A percentile compares a stretch with the other conserved stretches of the same genome.
phyloP scores from a whole-genome alignment of 2,113 vertebrate genomes.

The Chinchilla lanigera region DNA sequence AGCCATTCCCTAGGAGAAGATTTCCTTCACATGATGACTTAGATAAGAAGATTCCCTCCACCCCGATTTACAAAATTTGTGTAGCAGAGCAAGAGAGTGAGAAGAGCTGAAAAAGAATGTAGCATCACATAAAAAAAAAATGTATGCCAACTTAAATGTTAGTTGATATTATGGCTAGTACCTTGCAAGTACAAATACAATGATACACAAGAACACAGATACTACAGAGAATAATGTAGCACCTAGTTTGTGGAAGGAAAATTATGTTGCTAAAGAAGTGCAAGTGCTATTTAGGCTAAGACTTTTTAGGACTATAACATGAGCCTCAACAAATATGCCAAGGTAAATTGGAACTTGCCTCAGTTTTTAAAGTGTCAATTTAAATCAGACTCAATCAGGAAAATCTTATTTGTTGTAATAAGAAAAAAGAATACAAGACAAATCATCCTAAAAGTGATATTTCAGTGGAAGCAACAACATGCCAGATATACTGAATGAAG shows the following conservation, averaged over 20 bases:
- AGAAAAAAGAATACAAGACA: background rate
- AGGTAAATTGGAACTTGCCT: slow-evolving; percentile 13
- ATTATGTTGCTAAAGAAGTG: background rate
- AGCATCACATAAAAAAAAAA: background rate
- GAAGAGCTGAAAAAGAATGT: background rate
- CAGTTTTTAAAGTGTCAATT: slow-evolving; percentile 24
- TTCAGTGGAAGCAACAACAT: slow-evolving; percentile 14
- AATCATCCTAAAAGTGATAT: slow-evolving; percentile 16
- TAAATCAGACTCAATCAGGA: background rate
- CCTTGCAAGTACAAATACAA: background rate
- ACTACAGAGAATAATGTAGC: background rate
- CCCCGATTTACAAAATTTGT: background rate
- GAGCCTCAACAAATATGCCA: background rate
- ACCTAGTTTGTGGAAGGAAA: background rate
- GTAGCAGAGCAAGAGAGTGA: background rate
- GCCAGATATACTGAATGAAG: background rate
- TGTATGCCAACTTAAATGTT: background rate
- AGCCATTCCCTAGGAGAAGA: background rate
- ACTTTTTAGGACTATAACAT: background rate
- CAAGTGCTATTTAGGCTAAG: background rate
- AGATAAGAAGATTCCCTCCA: background rate
- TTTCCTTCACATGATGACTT: background rate
- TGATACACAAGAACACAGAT: background rate
- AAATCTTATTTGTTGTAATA: background rate
- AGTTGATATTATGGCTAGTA: background rate